Conservation (phyloP, 2,888 invertebrate species). For the Diaphora mendica region DNA sequence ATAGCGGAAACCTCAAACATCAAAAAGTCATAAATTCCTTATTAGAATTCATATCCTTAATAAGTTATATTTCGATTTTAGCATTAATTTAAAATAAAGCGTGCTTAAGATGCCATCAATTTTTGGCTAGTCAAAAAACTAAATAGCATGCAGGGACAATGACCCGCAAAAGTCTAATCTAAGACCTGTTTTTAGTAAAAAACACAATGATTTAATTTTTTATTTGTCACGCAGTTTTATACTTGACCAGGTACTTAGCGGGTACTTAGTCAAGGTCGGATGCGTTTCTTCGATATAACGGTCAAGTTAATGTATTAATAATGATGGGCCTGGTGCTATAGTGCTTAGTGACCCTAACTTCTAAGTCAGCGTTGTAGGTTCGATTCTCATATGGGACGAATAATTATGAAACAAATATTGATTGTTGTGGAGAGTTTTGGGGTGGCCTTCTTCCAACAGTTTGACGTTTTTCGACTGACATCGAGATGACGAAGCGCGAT, state of each 20-base stretch:
- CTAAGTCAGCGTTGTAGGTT: background rate
- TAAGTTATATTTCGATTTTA: background rate
- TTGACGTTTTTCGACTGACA: too few species aligned
- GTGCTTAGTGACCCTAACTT: background rate
- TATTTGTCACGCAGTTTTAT: background rate
- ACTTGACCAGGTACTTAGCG: background rate
- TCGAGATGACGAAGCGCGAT: too few species aligned
- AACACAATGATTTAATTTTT: background rate
- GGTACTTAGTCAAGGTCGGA: background rate
- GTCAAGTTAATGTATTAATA: background rate
- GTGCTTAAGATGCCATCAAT: background rate
- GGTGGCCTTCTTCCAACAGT: too few species aligned
- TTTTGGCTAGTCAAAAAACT: background rate
- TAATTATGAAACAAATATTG: background rate
- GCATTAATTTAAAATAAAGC: background rate
- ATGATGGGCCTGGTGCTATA: background rate
- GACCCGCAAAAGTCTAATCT: background rate
- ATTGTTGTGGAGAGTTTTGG: too few species aligned
- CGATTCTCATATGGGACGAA: background rate
- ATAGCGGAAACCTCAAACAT: background rate
- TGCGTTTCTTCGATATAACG: background rate
- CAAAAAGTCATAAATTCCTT: background rate
- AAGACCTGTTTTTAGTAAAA: background rate
- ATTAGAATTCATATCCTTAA: background rate
- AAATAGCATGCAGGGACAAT: constrained; percentile 9